These are phyloP conservation scores for Albula goreensis DNA, from an alignment of 2,113 vertebrate genomes.

Conservation along the genomic window DNA sequence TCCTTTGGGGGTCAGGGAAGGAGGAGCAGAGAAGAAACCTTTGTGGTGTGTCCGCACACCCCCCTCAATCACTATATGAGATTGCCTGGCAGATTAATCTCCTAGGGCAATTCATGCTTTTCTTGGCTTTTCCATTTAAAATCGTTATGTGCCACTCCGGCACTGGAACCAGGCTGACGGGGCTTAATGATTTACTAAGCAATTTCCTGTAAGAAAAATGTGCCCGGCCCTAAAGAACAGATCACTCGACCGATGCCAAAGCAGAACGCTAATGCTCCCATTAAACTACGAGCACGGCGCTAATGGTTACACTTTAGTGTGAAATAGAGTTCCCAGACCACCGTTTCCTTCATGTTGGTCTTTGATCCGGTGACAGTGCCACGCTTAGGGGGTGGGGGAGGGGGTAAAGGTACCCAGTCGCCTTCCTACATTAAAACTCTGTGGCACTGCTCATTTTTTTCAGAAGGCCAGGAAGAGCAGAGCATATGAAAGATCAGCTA, in stretches of 20 bases:
- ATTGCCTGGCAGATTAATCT: conserved; percentile 23
- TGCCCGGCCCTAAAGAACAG: conserved; percentile 61
- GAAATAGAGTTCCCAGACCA: conserved; percentile 45
- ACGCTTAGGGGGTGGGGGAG: background rate
- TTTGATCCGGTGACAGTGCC: conserved; percentile 1
- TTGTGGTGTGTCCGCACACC: background rate
- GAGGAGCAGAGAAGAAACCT: background rate
- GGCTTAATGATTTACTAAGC: conserved; percentile 63
- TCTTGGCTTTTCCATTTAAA: conserved; percentile 21
- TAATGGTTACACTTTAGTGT: conserved; percentile 40
- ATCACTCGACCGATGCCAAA: conserved; percentile 47
- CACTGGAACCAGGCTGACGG: conserved; percentile 44
- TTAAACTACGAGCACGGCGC: conserved; percentile 44
- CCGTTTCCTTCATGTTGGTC: conserved; percentile 43
- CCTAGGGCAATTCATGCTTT: conserved; percentile 10
- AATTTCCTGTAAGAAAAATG: conserved; percentile 54
- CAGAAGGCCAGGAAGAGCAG: background rate
- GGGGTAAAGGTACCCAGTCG: too few species aligned
- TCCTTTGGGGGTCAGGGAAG: background rate
- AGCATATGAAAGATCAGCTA: too few species aligned
- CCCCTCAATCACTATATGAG: conserved; percentile 21
- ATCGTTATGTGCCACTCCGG: conserved; percentile 33
- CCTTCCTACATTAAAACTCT: too few species aligned
- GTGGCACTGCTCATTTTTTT: too few species aligned
- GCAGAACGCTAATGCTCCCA: conserved; percentile 42